Evolutionary conservation across 92 coral and sea anemone genomes (phyloP).

Genomic region (Epizoanthus stellaris): DNA sequence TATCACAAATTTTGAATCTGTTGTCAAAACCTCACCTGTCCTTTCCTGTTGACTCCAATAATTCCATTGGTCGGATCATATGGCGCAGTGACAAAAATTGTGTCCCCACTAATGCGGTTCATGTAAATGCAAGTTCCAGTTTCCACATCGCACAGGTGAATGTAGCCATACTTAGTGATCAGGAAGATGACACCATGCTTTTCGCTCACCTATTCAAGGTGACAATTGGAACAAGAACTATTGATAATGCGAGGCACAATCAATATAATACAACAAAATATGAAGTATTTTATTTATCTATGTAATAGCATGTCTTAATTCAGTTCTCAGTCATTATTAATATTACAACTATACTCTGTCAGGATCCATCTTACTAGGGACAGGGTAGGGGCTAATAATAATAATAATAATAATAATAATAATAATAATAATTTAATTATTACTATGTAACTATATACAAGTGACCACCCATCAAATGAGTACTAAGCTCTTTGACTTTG

Average conservation of each 20-base stretch:
- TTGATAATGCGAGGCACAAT: background rate
- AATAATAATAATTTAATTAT: no score
- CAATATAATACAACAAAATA: no score
- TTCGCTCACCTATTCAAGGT: slow-evolving; percentile 80
- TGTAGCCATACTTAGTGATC: slow-evolving; percentile 97
- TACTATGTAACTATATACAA: no score
- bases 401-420: no score
- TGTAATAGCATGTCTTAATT: no score
- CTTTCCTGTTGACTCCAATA: slow-evolving; percentile 99
- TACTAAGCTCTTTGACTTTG: no score
- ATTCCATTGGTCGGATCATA: slow-evolving; percentile 96
- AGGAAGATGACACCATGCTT: slow-evolving; percentile 96
- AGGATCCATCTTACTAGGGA: no score
- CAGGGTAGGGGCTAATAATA: no score
- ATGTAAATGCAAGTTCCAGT: slow-evolving; percentile 97
- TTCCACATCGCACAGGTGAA: slow-evolving; percentile 94
- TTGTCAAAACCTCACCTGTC: slow-evolving; percentile 76
- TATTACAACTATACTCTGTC: no score
- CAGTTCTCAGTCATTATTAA: no score
- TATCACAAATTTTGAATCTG: background rate
- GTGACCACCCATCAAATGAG: no score
- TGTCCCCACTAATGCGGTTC: slow-evolving; percentile 99
- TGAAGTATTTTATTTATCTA: no score
- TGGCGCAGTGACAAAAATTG: slow-evolving; percentile 98
- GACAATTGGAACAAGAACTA: background rate